Conservation (phyloP, 1,140 invertebrate species). For the Saccostrea glomerata region DNA sequence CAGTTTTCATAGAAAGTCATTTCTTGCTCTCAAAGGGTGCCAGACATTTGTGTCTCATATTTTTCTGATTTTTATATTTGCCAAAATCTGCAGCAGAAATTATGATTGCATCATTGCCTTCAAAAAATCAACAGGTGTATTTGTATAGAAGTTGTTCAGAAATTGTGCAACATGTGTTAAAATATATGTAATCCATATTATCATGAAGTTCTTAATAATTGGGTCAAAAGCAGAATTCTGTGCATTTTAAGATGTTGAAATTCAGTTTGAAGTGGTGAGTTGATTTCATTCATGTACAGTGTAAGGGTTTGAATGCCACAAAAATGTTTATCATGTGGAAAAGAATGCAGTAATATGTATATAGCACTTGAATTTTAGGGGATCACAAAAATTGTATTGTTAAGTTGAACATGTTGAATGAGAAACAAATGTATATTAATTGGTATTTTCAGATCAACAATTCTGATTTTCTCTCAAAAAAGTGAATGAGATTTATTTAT, state of each 20-base stretch:
- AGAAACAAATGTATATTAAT: neutral
- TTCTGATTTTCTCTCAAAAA: neutral
- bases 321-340: conserved; percentile 3
- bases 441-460: neutral
- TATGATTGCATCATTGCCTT: conserved; percentile 13
- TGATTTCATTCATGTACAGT: conserved; percentile 8
- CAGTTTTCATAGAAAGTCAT: too few species aligned
- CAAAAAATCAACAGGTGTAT: neutral
- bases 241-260: neutral
- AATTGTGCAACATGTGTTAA: neutral
- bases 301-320: conserved; percentile 1
- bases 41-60: neutral
- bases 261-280: neutral
- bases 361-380: neutral
- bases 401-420: neutral
- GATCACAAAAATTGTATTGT: neutral
- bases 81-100: neutral
- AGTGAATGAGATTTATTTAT: too few species aligned
- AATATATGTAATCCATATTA: neutral
- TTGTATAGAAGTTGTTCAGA: neutral
- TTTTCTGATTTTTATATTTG: neutral
- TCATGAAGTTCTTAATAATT: neutral
- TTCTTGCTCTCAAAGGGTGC: too few species aligned
- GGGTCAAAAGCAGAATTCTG: neutral
- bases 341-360: neutral